These are phyloP conservation scores for Cariama cristata DNA, from an alignment of 2,113 vertebrate genomes.

Conservation along the genomic window DNA sequence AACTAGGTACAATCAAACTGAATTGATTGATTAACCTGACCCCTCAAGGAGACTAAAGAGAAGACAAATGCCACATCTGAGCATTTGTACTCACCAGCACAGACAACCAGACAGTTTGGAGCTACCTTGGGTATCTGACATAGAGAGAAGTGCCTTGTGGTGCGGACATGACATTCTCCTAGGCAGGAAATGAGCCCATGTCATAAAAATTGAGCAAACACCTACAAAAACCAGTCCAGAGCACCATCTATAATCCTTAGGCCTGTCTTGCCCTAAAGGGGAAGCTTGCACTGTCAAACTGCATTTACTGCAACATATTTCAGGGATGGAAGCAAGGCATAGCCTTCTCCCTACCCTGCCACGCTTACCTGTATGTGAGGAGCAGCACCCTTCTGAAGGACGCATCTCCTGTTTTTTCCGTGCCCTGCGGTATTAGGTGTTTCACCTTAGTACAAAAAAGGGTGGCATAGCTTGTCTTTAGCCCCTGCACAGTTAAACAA, in stretches of 20 bases:
- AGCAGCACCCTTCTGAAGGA: background rate
- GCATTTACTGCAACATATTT: background rate
- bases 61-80: background rate
- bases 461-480: background rate
- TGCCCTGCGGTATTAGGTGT: background rate
- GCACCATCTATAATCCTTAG: background rate
- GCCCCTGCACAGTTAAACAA: background rate
- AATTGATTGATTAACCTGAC: background rate
- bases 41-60: background rate
- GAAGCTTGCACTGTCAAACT: background rate
- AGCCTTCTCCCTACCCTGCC: background rate
- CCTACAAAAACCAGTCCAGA: background rate
- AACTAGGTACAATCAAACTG: background rate
- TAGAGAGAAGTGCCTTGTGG: background rate
- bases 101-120: background rate
- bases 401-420: background rate
- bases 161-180: background rate
- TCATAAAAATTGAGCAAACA: background rate
- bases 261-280: background rate
- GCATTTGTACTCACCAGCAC: background rate
- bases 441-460: rapidly evolving
- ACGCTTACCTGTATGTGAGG: background rate
- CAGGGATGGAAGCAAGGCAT: background rate
- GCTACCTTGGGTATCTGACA: background rate
- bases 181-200: background rate